Percentiles rank a stretch among this genome's conserved stretches.
Conservation (phyloP, 2,797 vertebrate species). For the Lacerta bilineata region DNA sequence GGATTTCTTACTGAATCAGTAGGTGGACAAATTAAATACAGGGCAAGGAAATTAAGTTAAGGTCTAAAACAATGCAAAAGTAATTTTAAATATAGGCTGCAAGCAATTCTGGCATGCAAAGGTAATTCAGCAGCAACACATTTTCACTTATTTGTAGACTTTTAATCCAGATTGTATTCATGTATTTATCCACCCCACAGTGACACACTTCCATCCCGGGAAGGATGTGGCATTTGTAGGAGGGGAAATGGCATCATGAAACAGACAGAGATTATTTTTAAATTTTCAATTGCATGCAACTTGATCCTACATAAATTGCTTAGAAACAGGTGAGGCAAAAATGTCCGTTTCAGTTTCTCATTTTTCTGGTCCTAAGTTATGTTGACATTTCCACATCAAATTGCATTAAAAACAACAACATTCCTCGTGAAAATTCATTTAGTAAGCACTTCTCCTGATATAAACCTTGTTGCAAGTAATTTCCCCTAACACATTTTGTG, state of each 20-base stretch:
- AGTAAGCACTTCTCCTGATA: too few species aligned
- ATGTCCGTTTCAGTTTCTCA: too few species aligned
- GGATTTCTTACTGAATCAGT: not conserved
- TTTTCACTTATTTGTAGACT: not conserved
- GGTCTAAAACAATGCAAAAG: not conserved
- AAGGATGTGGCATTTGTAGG: not conserved
- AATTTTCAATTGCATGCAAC: too few species aligned
- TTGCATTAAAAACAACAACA: too few species aligned
- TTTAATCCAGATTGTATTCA: not conserved
- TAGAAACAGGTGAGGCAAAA: too few species aligned
- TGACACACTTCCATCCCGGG: not conserved
- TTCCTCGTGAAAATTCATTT: too few species aligned
- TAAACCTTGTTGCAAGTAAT: too few species aligned
- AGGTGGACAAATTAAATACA: not conserved
- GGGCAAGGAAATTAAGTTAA: not conserved
- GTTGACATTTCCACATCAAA: too few species aligned
- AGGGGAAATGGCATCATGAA: not conserved
- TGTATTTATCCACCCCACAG: not conserved
- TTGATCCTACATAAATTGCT: too few species aligned
- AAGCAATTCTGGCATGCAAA: not conserved
- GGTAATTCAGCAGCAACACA: not conserved
- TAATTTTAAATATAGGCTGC: not conserved
- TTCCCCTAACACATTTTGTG: too few species aligned
- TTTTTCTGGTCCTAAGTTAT: too few species aligned
- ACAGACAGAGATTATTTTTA: not conserved